Base-by-base conservation (phyloP, 35 echinoderm and acorn worm species). In the Patiria miniata region DNA sequence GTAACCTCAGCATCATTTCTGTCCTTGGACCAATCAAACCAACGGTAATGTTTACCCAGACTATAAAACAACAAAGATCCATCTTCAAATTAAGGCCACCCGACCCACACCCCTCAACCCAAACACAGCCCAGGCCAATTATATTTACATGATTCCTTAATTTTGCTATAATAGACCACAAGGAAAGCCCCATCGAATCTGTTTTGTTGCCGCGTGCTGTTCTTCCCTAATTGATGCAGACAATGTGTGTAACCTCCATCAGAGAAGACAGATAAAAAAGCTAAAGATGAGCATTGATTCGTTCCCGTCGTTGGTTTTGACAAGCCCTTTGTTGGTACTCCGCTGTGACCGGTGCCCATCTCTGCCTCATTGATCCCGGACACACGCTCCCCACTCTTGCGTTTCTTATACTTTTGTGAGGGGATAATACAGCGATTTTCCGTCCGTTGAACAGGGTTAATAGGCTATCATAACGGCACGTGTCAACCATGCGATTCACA, bases 391-490 rank as follows among this genome's bases (percentile, higher is more conserved):
- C 28, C 17, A 60, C 19, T 8, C 65, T 28, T 73, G 65, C 26
- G 57, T 17, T 18, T 26, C 57, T 26, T n/a, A 73, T 34, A 22
- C 65, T 36, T 22, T 73, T 73, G 19, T 30, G 23, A 34, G 29
- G 10, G 65, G 19, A 73, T 30, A 73, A 47, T 26, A 32, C 14
- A 73, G 19, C 34, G 29, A 73, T 73, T 73, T 73, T 73, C 65
- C 65, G 29, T 32, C 65, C 65, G 29, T 18, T 73, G 65, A 73
- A 30, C 29, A 73, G 29, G 65, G 65, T 73, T 28, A 73, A 73
- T 73, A 23, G 65, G 19, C 65, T 73, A 73, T 26, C 65, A 3
- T 28, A 73, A 73, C 26, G 42, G 42, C 42, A 47, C 42, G 12
- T 12, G 42, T 12, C 34, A 30, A 73, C 65, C 65, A 73, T 14